phyloP scores from a whole-genome alignment of 2,797 vertebrate genomes.

The Erpetoichthys calabaricus region DNA sequence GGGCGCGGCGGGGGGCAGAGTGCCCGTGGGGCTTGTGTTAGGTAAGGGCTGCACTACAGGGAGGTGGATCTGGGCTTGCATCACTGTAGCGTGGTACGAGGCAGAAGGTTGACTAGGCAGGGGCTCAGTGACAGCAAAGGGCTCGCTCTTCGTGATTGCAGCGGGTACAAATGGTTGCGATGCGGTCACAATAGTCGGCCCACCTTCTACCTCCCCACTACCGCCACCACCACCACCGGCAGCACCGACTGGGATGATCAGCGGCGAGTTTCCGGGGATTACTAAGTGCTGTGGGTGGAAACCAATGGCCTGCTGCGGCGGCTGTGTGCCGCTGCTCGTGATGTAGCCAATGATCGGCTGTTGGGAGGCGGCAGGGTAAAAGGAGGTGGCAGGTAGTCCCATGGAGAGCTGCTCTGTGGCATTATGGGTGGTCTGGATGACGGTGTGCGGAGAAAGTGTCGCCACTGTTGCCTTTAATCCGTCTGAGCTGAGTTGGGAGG shows the following conservation, averaged over 20 bases:
- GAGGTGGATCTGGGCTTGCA: conserved; percentile 86
- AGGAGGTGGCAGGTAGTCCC: conserved; percentile 65
- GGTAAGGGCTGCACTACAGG: conserved; percentile 63
- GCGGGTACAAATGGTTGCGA: conserved; percentile 75
- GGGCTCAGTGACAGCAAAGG: conserved; percentile 49
- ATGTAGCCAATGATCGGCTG: conserved; percentile 84
- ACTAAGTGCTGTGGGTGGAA: conserved; percentile 87
- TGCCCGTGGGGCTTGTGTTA: conserved; percentile 41
- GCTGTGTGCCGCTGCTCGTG: conserved; percentile 41
- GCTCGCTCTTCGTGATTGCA: conserved; percentile 69
- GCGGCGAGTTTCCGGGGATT: conserved; percentile 78
- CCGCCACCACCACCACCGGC: conserved; percentile 54
- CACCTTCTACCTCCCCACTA: conserved; percentile 61
- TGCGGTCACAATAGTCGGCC: conserved; percentile 60
- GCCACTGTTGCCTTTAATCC: conserved; percentile 57
- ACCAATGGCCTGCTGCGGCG: conserved; percentile 71
- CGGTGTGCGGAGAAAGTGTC: conserved; percentile 72
- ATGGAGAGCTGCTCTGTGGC: conserved; percentile 72
- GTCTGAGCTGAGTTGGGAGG: conserved; percentile 61
- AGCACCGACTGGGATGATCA: conserved; percentile 77
- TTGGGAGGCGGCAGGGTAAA: conserved; percentile 75
- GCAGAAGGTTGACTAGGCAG: conserved; percentile 45
- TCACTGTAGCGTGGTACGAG: conserved; percentile 46
- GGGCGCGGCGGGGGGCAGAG: conserved; percentile 44
- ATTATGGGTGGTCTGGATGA: conserved; percentile 85